Percentiles rank a stretch among this genome's conserved stretches.
Evolutionary conservation across 2,888 invertebrate species (phyloP).

Genomic region (Pocota personata): DNA sequence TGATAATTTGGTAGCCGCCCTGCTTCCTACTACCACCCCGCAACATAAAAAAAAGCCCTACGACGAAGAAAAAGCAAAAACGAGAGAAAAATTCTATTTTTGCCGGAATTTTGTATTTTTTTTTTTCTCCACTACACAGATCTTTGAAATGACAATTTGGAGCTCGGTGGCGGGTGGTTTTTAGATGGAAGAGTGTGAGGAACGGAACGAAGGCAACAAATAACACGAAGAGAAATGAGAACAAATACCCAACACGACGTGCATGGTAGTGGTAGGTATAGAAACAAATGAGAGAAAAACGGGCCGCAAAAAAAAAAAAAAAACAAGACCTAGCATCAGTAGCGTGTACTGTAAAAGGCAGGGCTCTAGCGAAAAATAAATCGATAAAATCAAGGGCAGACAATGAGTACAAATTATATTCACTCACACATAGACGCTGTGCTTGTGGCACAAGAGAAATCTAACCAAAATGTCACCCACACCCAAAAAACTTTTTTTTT

Average conservation of each 20-base stretch:
- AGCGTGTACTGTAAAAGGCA: constrained; percentile 59
- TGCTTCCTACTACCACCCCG: background rate
- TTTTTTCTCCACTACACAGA: constrained; percentile 28
- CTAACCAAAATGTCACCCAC: constrained; percentile 27
- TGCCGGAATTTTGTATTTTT: constrained; percentile 36
- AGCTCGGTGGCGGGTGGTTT: background rate
- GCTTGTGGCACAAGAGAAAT: constrained; percentile 13
- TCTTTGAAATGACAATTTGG: constrained; percentile 55
- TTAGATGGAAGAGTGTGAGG: background rate
- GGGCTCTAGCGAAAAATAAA: constrained; percentile 76
- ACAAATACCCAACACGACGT: constrained; percentile 58
- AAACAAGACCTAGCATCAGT: constrained; percentile 16
- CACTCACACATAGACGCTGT: constrained; percentile 41
- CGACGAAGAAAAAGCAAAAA: constrained; percentile 10
- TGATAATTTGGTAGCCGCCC: constrained; percentile 35
- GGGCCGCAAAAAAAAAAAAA: constrained; percentile 13
- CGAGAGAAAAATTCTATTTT: constrained; percentile 61
- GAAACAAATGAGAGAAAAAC: constrained; percentile 52
- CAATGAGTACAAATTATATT: constrained; percentile 78
- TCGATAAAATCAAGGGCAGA: constrained; percentile 83
- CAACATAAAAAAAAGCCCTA: constrained; percentile 18
- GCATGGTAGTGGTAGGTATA: constrained; percentile 39
- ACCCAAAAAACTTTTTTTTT: constrained; percentile 1
- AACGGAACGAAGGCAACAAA: constrained; percentile 24
- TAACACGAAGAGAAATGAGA: constrained; percentile 45